Evolutionary conservation across 2,797 vertebrate species (phyloP).

Genomic region (Pseudomugil tenellus): DNA sequence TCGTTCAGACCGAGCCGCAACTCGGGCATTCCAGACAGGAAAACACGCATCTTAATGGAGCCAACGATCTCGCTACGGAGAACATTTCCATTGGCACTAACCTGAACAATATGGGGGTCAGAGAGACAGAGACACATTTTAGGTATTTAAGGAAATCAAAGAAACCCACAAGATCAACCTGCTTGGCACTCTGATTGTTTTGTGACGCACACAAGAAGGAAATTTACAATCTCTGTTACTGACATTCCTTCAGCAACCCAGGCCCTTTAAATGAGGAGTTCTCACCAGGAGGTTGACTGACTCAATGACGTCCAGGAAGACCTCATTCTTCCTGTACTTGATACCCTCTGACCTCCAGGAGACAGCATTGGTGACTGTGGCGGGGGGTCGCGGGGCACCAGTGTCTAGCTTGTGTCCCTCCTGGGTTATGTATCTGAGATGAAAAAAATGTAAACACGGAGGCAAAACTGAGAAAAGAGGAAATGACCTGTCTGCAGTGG

Average conservation of each 20-base stretch:
- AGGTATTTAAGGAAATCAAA: not conserved
- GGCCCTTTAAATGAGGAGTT: conserved; percentile 62
- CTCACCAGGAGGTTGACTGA: conserved; percentile 97
- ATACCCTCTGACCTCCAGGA: conserved; percentile 89
- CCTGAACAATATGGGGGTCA: conserved; percentile 74
- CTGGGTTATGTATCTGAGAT: conserved; percentile 94
- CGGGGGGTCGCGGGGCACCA: conserved; percentile 93
- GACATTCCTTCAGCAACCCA: conserved; percentile 45
- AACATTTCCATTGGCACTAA: conserved; percentile 96
- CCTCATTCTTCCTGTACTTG: conserved; percentile 87
- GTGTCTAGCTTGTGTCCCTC: conserved; percentile 99
- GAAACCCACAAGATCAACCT: conserved; percentile 5
- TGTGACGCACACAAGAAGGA: conserved; percentile 52
- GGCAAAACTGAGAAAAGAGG: conserved; percentile 26
- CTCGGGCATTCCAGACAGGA: conserved; percentile 98
- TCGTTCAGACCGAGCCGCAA: conserved; percentile 95
- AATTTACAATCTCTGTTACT: conserved; percentile 41
- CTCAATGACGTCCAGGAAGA: conserved; percentile 97
- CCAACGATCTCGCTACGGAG: conserved; percentile 97
- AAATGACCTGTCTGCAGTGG: conserved; percentile 35
- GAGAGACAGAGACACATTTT: not conserved
- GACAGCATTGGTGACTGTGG: conserved; percentile 88
- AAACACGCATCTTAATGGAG: conserved; percentile 98
- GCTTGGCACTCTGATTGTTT: not conserved
- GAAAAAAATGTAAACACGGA: conserved; percentile 49